Base-by-base conservation (phyloP, 2,113 vertebrate genomes). In the Rostratula benghalensis region DNA sequence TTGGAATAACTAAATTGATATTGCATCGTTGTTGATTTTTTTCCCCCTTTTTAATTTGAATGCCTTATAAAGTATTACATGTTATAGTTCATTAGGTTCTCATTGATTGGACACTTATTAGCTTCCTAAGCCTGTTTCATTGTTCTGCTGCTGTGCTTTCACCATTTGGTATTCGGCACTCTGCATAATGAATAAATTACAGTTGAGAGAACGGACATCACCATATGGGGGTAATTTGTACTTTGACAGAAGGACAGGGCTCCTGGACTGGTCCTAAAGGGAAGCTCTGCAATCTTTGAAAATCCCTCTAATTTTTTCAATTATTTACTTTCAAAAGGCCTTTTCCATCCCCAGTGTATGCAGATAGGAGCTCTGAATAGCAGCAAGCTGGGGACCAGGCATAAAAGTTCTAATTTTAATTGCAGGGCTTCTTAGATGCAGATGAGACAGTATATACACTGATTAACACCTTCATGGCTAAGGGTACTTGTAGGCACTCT, bases 121-220 rank as follows among this genome's bases (percentile, higher is more conserved):
- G 56, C 70, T 95, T 94, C 91, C 82, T 70, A 91, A 94, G 86
- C 43, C 86, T 77, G 50, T 73, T 82, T 84, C 74, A 80, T 83
- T 97, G 94, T 97, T 97, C 89, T 96, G 87, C 90, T 89, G 90
- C 83, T 50, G 13, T 87, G 87, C 86, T 92, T 97, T 96, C 86
- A 93, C 95, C 87, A 91, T 96, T 96, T 93, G 93, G 95, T 94
- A 86, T 94, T 92, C 28, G 37, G 82, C 63, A 87, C 20, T 92
- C 94, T 74, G 94, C 92, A 97, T 91, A 97, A 92, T 86, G 95
- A 92, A 94, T 97, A 98, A 97, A 97, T 97, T 97, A 97, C 94
- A 93, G 94, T 83, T 95, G 94, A 97, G 90, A 94, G 69, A 95
- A 92, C 8, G 92, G 96, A 95, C 89, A 96, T 92, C 64, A 93